Base-by-base conservation (phyloP, 1,140 invertebrate genomes). In the Ectropis grisescens region DNA sequence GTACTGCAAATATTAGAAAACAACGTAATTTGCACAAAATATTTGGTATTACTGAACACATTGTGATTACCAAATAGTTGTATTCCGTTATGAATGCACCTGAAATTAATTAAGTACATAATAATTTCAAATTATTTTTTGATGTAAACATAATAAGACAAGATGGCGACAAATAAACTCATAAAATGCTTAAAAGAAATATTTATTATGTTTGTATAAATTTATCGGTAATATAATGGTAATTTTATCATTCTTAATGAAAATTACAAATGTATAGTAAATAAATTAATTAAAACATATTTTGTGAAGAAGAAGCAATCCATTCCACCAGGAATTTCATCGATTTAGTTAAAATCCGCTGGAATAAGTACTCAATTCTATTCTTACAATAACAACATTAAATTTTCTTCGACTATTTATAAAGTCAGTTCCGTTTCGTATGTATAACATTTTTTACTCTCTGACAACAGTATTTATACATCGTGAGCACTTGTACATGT, bases 11-110 rank as follows among this genome's bases (percentile, higher is more conserved):
- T 49, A 47, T 45, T 43, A 34, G 30, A 37, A 44, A 45, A 45
- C 35, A 33, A 36, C 45, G 47, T 41, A 44, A 43, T 32, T 58
- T 56, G 51, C 49, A 57, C 36, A 43, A 60, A 65, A 57, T 67
- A 69, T 71, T 75, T 74, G 66, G 66, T 70, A 65, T 58, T 56
- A 58, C 43, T 75, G 65, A 71, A 75, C 70, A 71, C 67, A 75
- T 69, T 61, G 62, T 68, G 65, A 75, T 71, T 59, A 56, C 41
- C 24, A 10, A 5, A 5, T 22, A 9, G 4, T 22, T 22, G 9
- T 22, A 22, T 22, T 22, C 4, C 4, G 19, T 4, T 4, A 22
- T 22, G 9, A n/a, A n/a, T n/a, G n/a, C n/a, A n/a, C n/a, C n/a
- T n/a, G n/a, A n/a, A n/a, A n/a, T n/a, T n/a, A n/a, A n/a, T n/a